Evolutionary conservation across 2,888 invertebrate species (phyloP).

Genomic region (Eristalis tenax): DNA sequence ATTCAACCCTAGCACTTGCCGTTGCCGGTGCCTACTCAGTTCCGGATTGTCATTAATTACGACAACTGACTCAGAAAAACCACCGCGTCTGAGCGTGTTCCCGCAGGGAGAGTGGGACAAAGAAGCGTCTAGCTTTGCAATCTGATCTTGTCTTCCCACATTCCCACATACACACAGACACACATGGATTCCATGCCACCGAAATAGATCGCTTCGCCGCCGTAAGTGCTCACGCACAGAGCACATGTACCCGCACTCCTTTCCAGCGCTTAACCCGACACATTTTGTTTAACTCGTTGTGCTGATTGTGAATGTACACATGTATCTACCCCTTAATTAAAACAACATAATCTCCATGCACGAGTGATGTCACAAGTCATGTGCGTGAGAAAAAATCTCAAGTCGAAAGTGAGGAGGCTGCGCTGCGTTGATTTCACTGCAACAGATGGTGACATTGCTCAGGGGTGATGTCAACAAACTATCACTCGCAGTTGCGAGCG

Average conservation of each 20-base stretch:
- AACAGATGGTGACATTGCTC: conserved; percentile 26
- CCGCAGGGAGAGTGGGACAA: not conserved
- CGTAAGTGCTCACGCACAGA: conserved; percentile 49
- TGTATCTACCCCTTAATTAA: conserved; percentile 54
- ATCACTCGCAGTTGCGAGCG: not conserved
- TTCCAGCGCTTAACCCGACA: conserved; percentile 17
- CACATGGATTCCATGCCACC: conserved; percentile 37
- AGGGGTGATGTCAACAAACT: not conserved
- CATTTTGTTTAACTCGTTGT: conserved; percentile 56
- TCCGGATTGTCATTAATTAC: conserved; percentile 55
- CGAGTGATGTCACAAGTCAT: conserved; percentile 23
- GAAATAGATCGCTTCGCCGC: conserved; percentile 58
- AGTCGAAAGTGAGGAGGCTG: conserved; percentile 17
- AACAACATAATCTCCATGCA: conserved; percentile 54
- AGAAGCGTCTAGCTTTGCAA: conserved; percentile 25
- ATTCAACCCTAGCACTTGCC: conserved; percentile 29
- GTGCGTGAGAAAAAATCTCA: conserved; percentile 57
- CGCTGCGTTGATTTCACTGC: conserved; percentile 11
- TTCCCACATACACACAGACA: conserved; percentile 18
- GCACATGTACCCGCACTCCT: conserved; percentile 25
- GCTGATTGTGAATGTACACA: conserved; percentile 32
- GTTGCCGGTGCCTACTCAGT: conserved; percentile 53
- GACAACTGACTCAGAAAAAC: conserved; percentile 18
- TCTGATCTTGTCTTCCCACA: conserved; percentile 33
- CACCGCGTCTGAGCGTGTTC: conserved; percentile 1